Base-by-base conservation (phyloP, 2,888 invertebrate species). In the Nemotelus pantherinus region DNA sequence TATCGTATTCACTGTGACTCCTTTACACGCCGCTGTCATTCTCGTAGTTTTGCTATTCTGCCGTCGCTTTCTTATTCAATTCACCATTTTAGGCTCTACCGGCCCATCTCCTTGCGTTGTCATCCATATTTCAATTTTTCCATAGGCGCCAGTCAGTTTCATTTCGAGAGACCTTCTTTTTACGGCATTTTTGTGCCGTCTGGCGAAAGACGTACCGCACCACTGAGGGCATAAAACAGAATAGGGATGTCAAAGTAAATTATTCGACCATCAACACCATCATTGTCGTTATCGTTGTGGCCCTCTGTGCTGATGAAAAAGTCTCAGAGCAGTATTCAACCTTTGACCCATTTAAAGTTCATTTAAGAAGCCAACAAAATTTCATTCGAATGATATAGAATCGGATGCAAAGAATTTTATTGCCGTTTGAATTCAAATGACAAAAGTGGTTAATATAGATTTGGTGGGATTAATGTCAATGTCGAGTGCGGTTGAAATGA, bases 341-440 rank as follows among this genome's bases (percentile, higher is more conserved):
- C 50, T 68, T 50, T 48, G 48, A 68, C 68, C 50, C 50, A 50
- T 50, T 50, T 68, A 50, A 39, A 48, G 68, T 48, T 68, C 68
- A 68, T 47, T 25, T 25, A 53, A 10, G 53, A 53, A 25, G 25
- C 25, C 25, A 25, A 7, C 53, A n/a, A 53, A 2, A 53, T 2
- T 53, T 53, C n/a, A n/a, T 53, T 53, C n/a, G n/a, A n/a, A 53
- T 10, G 53, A n/a, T 53, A 53, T 10, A 53, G 7, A 10, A 53
- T 53, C 53, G 6, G 53, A n/a, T 53, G 53, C 53, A 7, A 10
- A 2, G 53, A 25, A 25, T 25, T 25, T 25, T 25, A 25, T 25
- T 25, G 1, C 25, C 25, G 25, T 25, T 25, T 25, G 25, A 25
- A 25, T 25, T 25, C 25, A 25, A 25, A 25, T 25, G 25, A 25